Conservation (phyloP, 2,113 vertebrate species). For the Cochlearius cochlearius region DNA sequence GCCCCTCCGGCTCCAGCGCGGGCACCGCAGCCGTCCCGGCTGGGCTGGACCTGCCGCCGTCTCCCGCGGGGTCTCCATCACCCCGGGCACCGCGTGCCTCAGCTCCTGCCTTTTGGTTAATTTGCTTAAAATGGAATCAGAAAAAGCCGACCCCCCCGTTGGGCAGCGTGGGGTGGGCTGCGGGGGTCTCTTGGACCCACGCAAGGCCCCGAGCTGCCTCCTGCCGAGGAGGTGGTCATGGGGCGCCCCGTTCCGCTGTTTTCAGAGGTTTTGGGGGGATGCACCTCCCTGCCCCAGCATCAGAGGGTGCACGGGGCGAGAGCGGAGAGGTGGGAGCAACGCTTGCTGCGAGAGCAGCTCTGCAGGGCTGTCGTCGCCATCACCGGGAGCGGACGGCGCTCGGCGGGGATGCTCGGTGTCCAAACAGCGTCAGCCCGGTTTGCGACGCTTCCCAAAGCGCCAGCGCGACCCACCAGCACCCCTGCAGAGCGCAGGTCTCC, state of each 20-base stretch:
- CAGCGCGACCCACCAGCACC: rapidly evolving
- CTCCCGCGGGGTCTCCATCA: not conserved
- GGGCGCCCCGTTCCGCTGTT: rapidly evolving
- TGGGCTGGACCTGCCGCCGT: not conserved
- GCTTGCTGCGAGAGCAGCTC: not conserved
- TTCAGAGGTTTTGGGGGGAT: not conserved
- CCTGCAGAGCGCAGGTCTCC: not conserved
- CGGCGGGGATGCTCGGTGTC: not conserved
- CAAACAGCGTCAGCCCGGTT: rapidly evolving
- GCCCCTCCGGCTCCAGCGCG: rapidly evolving
- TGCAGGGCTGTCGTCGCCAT: not conserved
- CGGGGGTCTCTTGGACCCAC: not conserved
- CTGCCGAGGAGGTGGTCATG: not conserved
- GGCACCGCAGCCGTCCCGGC: not conserved
- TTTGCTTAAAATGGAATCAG: not conserved
- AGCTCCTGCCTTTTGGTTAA: not conserved
- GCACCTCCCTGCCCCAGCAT: not conserved
- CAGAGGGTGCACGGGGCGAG: not conserved
- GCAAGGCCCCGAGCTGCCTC: rapidly evolving
- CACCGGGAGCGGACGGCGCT: rapidly evolving
- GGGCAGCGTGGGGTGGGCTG: not conserved
- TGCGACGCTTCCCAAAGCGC: not conserved
- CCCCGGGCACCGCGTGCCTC: not conserved
- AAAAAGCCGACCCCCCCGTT: not conserved
- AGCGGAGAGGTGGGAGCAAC: not conserved